These are phyloP conservation scores for Orthosia gracilis DNA, from an alignment of 2,888 invertebrate genomes.

Conservation along the genomic window DNA sequence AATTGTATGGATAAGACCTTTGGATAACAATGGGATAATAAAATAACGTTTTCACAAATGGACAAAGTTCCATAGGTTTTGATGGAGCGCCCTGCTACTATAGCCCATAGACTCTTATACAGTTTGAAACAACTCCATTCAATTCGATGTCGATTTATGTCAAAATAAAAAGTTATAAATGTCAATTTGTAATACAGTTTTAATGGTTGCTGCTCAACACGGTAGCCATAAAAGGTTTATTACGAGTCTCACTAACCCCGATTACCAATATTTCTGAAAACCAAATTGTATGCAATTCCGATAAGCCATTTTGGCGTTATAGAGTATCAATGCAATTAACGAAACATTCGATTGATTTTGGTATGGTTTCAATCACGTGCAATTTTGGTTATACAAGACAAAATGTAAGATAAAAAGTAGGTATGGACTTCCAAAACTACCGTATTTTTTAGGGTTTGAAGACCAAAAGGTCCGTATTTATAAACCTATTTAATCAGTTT, in stretches of 20 bases:
- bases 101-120: too few species aligned
- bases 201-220: not conserved
- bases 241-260: not conserved
- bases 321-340: not conserved
- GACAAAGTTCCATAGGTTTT: too few species aligned
- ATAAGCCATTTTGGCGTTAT: not conserved
- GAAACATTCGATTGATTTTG: not conserved
- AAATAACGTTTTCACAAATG: not conserved
- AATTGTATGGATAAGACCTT: slow-evolving; percentile 76
- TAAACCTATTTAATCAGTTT: too few species aligned
- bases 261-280: slow-evolving; percentile 1
- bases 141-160: too few species aligned
- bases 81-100: not conserved
- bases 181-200: not conserved
- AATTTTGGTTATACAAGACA: not conserved
- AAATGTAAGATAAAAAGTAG: too few species aligned
- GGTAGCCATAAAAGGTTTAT: not conserved
- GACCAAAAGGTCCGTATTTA: too few species aligned
- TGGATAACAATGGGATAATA: slow-evolving; percentile 38
- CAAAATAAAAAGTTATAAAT: too few species aligned
- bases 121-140: too few species aligned
- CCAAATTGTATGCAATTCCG: not conserved
- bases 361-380: not conserved
- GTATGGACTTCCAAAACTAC: too few species aligned
- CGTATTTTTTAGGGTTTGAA: too few species aligned